Evolutionary conservation across 1,140 invertebrate genomes (phyloP).

Genomic region (Battus philenor): DNA sequence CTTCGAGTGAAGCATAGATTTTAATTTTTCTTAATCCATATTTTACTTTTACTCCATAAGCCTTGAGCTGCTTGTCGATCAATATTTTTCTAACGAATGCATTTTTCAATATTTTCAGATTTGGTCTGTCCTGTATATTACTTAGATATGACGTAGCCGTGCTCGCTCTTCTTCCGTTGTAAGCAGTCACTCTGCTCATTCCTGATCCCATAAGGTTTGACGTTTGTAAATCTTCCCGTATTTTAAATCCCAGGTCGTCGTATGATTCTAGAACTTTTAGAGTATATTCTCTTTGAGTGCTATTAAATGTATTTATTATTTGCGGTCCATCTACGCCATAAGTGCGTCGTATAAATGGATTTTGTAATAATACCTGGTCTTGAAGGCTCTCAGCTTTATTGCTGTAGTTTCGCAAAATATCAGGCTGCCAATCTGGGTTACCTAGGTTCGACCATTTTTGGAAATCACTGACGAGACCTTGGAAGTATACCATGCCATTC

Average conservation of each 20-base stretch:
- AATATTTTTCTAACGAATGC: constrained; percentile 71
- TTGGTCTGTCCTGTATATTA: constrained; percentile 75
- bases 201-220: constrained; percentile 53
- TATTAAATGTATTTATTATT: constrained; percentile 27
- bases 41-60: constrained; percentile 50
- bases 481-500: constrained; percentile 82
- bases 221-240: constrained; percentile 39
- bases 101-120: constrained; percentile 81
- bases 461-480: constrained; percentile 77
- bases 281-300: constrained; percentile 22
- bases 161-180: constrained; percentile 78
- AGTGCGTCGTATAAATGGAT: constrained; percentile 12
- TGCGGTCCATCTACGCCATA: constrained; percentile 28
- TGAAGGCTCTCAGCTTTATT: constrained; percentile 29
- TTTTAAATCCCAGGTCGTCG: constrained; percentile 35
- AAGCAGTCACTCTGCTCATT: constrained; percentile 45
- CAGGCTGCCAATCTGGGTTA: constrained; percentile 80
- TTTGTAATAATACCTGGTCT: constrained; percentile 16
- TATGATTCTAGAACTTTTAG: constrained; percentile 47
- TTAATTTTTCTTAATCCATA: constrained; percentile 28
- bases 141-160: constrained; percentile 78
- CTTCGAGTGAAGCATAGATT: constrained; percentile 64
- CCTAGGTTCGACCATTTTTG: constrained; percentile 79
- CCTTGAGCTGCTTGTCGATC: constrained; percentile 34
- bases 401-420: constrained; percentile 22